Base-by-base conservation (phyloP, 2,113 vertebrate genomes). In the Callorhinus ursinus region DNA sequence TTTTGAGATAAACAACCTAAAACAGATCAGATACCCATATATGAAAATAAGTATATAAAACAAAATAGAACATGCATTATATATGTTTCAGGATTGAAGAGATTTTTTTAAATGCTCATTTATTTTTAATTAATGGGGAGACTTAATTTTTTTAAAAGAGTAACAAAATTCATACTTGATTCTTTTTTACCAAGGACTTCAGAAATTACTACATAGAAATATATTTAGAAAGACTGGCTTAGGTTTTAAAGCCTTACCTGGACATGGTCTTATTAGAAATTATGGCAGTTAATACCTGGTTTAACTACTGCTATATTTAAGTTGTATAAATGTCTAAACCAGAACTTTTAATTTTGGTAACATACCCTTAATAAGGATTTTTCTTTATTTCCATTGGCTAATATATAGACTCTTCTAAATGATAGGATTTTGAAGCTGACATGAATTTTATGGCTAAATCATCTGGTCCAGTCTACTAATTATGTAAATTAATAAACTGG, bases 261-360 rank as follows among this genome's bases (percentile, higher is more conserved):
- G 8, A 87, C 2, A 53, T n/a, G 7, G 15, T 82, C 21, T 72
- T 91, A 57, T 33, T 59, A 7, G 31, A 74, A 59, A 92, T 59
- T 92, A 61, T 33, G 39, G 13, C 21, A 49, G 26, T 46, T 77
- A 39, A 53, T 84, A 77, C 42, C 77, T 22, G 26, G 7, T 71
- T 21, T 74, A 36, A 92, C 5, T 77, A 31, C 19, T 81, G 6
- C 19, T 74, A 4, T 36, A 69, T 76, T 76, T 36, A 53, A 51
- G 55, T 63, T 61, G 18, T 2, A 28, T n/a, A 92, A 57, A 36
- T 53, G 10, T 76, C 22, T 93, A 36, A 93, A 81, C 36, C 21
- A 3, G 53, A 89, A 85, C 26, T 86, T 89, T 96, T 82, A 86
- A 76, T 93, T 82, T n/a, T 21, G 71, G 26, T 85, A 59, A 51